Evolutionary conservation across 2,888 invertebrate genomes (phyloP), one percentile per base, ranked within the genome.

Genomic region (Kuschelorhynchus macadamiae): DNA sequence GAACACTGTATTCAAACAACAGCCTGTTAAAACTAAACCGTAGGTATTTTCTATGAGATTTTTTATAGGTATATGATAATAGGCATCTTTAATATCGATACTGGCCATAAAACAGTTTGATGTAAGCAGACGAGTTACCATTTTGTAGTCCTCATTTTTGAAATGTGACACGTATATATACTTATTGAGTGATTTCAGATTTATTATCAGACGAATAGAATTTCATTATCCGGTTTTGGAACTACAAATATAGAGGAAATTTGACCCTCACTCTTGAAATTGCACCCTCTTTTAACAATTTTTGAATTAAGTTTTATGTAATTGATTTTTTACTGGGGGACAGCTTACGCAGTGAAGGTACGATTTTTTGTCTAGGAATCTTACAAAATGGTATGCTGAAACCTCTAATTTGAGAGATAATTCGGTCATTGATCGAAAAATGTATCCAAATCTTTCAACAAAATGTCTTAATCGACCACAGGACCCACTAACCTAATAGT

Each of bases 111-210:
- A 72, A n/a, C 62, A 62, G 21, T 70, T 36, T 49, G 25, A 7
- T 2, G 11, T 7, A 12, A 60, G 11, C 11, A 77, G 30, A 16
- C 72, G 57, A 2, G 49, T 52, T 0, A 72, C 73, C 0, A 74
- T 74, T 62, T 68, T 66, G 21, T 61, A 66, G 56, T 77, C 75
- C 46, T 76, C 76, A 17, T 76, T 59, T 68, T 78, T 76, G 50
- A 78, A 78, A 65, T 78, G 76, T 14, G 70, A 36, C 7, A 70
- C 50, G 9, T 18, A 12, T 14, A 78, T 49, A 46, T 61, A 77
- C 39, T 62, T 47, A 25, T 76, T 76, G 7, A 77, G 44, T 5
- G 36, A 18, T 68, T 75, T 76, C 25, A 25, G 25, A 5, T 25
- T 25, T 7, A 25, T n/a, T n/a, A n/a, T n/a, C n/a, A n/a, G n/a